Percentiles rank a stretch among this genome's conserved stretches.
phyloP scores from a whole-genome alignment of 37 sponge, comb jelly and placozoan genomes.

The Trichoplax adhaerens region DNA sequence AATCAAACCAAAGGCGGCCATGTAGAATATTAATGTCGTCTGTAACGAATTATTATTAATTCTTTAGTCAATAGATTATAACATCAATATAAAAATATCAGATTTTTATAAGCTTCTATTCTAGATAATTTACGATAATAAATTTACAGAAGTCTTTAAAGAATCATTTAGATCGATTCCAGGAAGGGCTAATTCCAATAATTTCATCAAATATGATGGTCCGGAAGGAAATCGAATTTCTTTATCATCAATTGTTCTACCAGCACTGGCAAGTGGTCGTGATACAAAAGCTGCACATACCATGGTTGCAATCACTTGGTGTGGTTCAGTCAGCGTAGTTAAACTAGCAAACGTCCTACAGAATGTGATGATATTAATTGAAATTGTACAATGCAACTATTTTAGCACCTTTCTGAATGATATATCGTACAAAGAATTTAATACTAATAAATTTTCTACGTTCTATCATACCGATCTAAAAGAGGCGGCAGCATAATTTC shows the following conservation, averaged over 20 bases:
- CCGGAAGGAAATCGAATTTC: conserved; percentile 42
- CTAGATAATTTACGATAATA: not conserved
- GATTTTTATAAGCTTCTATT: not conserved
- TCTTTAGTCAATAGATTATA: conserved; percentile 15
- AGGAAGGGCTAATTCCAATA: conserved; percentile 55
- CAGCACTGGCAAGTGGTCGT: conserved; percentile 31
- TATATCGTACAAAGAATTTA: not conserved
- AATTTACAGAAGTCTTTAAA: conserved; percentile 50
- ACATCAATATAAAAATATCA: conserved; percentile 7
- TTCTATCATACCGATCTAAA: conserved; percentile 23
- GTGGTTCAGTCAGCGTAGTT: conserved; percentile 83
- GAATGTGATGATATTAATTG: not conserved
- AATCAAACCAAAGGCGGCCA: conserved; percentile 22
- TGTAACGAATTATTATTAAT: no score
- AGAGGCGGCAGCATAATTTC: conserved; percentile 62
- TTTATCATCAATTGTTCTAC: not conserved
- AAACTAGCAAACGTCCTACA: conserved; percentile 56
- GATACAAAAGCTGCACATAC: conserved; percentile 48
- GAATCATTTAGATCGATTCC: conserved; percentile 86
- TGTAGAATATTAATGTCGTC: conserved; percentile 23
- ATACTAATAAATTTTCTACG: not conserved
- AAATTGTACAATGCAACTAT: not conserved
- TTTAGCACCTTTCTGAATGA: not conserved
- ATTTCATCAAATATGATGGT: conserved; percentile 44
- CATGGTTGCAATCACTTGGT: conserved; percentile 59